These are phyloP conservation scores for Sipha flava DNA, from an alignment of 1,140 invertebrate genomes.

Conservation along the genomic window DNA sequence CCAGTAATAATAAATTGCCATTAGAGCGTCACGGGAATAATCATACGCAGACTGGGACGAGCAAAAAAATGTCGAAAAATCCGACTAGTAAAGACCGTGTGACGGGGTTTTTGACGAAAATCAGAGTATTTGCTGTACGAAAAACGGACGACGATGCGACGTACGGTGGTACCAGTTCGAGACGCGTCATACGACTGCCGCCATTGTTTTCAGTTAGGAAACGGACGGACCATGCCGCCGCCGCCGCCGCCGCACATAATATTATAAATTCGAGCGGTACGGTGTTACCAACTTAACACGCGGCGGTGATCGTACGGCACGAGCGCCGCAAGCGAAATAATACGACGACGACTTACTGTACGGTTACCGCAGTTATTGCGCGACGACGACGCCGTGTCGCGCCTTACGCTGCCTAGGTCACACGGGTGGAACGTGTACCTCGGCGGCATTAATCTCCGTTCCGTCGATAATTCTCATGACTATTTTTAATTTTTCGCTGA, in stretches of 20 bases:
- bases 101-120: background rate
- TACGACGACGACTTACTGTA: too few species aligned
- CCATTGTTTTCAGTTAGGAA: constrained; percentile 32
- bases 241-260: background rate
- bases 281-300: background rate
- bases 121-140: background rate
- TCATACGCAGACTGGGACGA: background rate
- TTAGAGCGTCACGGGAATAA: background rate
- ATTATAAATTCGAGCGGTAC: background rate
- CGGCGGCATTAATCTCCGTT: too few species aligned
- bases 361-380: too few species aligned
- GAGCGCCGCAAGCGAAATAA: background rate
- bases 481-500: too few species aligned
- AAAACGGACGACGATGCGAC: background rate
- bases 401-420: too few species aligned
- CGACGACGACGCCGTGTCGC: too few species aligned
- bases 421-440: too few species aligned
- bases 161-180: background rate
- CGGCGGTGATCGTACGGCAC: background rate
- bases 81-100: background rate
- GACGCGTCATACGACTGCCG: constrained; percentile 30
- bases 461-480: too few species aligned
- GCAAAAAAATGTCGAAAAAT: background rate
- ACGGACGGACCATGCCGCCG: constrained; percentile 31
- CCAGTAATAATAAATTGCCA: background rate